Percentiles rank a stretch among this genome's conserved stretches.
These are phyloP conservation scores for Spongia lamella DNA, from an alignment of 37 sponge, comb jelly and placozoan genomes.

Conservation along the genomic window DNA sequence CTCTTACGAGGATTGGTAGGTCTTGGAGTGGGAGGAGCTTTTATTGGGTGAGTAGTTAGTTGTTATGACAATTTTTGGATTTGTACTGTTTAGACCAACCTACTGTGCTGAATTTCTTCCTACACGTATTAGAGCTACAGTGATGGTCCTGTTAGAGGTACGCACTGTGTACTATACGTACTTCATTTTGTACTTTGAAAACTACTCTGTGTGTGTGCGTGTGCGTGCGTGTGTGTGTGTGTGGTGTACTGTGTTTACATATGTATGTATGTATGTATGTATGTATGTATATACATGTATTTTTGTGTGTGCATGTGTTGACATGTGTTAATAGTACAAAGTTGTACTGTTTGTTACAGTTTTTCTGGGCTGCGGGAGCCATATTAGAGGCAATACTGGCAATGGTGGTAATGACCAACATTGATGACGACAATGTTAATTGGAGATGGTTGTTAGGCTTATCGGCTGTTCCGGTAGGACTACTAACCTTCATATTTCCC, in stretches of 20 bases:
- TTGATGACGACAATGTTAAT: no score
- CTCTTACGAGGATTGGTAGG: constrained; percentile 31
- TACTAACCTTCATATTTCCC: constrained; percentile 21
- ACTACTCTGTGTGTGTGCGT: not conserved
- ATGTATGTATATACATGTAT: no score
- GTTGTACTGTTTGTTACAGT: not conserved
- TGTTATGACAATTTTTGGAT: constrained; percentile 1
- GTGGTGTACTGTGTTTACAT: no score
- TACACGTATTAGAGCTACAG: constrained; percentile 4
- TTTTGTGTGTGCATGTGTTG: no score
- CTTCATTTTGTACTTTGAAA: no score
- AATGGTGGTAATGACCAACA: constrained; percentile 5
- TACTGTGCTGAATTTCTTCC: constrained; percentile 32
- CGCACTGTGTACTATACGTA: not conserved
- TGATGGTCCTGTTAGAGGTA: constrained; percentile 22
- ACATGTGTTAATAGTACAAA: no score
- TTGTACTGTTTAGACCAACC: constrained; percentile 4
- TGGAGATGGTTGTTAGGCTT: constrained; percentile 25
- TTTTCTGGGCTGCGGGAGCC: constrained; percentile 5
- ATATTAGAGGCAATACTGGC: constrained; percentile 28
- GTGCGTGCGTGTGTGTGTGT: no score
- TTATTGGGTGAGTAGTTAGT: constrained; percentile 20
- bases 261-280: no score
- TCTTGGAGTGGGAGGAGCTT: constrained; percentile 14
- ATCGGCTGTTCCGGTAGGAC: constrained; percentile 22